Percentiles rank a stretch among this genome's conserved stretches.
Conservation (phyloP, 2,888 invertebrate genomes). For the Hypolimnas misippus region DNA sequence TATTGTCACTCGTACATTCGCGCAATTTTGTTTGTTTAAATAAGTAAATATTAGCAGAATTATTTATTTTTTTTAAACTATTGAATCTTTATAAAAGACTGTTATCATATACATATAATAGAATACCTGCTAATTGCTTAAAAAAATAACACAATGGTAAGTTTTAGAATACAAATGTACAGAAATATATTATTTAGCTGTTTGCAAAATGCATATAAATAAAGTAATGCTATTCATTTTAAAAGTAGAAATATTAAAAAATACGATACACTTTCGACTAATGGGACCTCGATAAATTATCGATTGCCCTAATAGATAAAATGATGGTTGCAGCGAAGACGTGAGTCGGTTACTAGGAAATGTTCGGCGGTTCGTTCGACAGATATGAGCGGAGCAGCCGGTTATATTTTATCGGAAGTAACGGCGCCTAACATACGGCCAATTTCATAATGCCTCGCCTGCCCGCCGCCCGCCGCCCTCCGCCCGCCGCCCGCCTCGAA, state of each 20-base stretch:
- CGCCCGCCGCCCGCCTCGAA: conserved; percentile 62
- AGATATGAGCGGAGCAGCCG: conserved; percentile 79
- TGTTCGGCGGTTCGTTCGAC: conserved; percentile 61
- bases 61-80: not conserved
- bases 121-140: too few species aligned
- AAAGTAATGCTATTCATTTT: too few species aligned
- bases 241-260: not conserved
- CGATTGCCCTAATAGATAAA: conserved; percentile 64
- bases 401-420: conserved; percentile 83
- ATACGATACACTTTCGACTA: conserved; percentile 17
- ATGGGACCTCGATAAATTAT: conserved; percentile 59
- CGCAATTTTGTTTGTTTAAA: not conserved
- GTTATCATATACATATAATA: too few species aligned
- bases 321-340: conserved; percentile 63
- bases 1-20: not conserved
- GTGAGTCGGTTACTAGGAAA: conserved; percentile 65
- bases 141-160: not conserved
- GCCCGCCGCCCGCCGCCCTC: conserved; percentile 42
- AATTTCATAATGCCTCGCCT: conserved; percentile 82
- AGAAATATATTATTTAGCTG: not conserved
- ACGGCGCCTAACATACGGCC: conserved; percentile 83
- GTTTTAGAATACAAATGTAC: not conserved
- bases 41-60: not conserved
- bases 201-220: not conserved
- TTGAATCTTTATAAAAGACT: too few species aligned